These are phyloP conservation scores for Pseudococcus longispinus DNA, from an alignment of 2,888 invertebrate species.

Conservation along the genomic window DNA sequence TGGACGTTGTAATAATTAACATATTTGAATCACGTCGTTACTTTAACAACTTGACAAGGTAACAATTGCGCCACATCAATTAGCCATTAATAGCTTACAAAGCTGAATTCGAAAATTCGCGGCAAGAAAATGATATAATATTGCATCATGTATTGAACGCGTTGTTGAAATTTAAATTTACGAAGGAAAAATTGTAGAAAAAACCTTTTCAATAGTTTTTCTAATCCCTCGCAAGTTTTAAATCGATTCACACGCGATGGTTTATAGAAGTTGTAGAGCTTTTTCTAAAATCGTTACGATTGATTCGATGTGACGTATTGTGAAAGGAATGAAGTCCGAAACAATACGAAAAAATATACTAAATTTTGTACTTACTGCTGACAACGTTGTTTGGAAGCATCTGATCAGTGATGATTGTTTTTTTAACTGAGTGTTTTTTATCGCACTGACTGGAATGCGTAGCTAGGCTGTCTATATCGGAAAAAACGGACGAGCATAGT, in stretches of 20 bases:
- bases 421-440: neutral
- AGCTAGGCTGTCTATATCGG: conserved; percentile 15
- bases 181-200: neutral
- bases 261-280: too few relatives aligned
- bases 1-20: neutral
- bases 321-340: neutral
- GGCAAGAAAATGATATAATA: neutral
- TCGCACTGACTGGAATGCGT: conserved; percentile 43
- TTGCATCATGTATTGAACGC: neutral
- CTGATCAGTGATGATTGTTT: neutral
- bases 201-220: too few relatives aligned
- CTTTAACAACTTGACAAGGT: neutral
- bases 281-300: too few relatives aligned
- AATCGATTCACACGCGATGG: too few relatives aligned
- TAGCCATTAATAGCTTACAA: neutral
- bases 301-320: too few relatives aligned
- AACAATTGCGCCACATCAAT: neutral
- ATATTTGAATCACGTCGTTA: neutral
- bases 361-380: neutral
- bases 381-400: neutral
- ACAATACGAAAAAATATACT: neutral
- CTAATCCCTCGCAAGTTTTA: too few relatives aligned
- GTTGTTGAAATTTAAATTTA: neutral
- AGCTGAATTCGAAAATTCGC: neutral
- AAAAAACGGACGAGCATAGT: conserved; percentile 45